Percentiles rank a stretch among this genome's conserved stretches.
These are phyloP conservation scores for Eretmochelys imbricata DNA, from an alignment of 2,113 vertebrate genomes.

Conservation along the genomic window DNA sequence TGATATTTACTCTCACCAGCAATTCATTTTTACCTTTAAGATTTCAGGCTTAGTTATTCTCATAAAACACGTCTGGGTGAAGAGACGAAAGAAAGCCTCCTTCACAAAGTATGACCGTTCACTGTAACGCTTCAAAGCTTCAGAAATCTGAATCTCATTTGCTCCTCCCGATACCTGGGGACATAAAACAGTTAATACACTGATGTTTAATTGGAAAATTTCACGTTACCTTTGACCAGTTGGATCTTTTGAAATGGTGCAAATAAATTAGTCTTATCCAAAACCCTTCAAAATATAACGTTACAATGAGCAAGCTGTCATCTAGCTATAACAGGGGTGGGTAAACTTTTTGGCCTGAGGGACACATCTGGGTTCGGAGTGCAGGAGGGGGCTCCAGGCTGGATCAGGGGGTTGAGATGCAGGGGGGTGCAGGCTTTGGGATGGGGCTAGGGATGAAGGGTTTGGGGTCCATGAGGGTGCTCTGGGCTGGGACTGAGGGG, in stretches of 20 bases:
- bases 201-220: neutral
- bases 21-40: slow-evolving; percentile 83
- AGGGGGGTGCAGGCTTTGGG: no score
- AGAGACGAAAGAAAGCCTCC: slow-evolving; percentile 90
- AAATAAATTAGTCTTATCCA: neutral
- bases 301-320: neutral
- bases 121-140: slow-evolving; percentile 88
- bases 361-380: no score
- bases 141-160: slow-evolving; percentile 89
- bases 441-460: no score
- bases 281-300: neutral
- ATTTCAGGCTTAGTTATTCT: slow-evolving; percentile 87
- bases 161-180: slow-evolving; percentile 90
- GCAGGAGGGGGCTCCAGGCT: no score
- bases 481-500: no score
- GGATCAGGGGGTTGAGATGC: no score
- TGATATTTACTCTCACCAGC: neutral
- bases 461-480: no score
- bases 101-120: slow-evolving; percentile 89
- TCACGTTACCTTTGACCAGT: neutral
- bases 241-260: neutral
- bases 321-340: neutral
- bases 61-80: slow-evolving; percentile 87
- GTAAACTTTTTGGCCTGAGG: no score
- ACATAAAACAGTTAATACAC: slow-evolving; percentile 8